Base-by-base conservation (phyloP, 2,113 vertebrate genomes). In the Eclectus roratus region DNA sequence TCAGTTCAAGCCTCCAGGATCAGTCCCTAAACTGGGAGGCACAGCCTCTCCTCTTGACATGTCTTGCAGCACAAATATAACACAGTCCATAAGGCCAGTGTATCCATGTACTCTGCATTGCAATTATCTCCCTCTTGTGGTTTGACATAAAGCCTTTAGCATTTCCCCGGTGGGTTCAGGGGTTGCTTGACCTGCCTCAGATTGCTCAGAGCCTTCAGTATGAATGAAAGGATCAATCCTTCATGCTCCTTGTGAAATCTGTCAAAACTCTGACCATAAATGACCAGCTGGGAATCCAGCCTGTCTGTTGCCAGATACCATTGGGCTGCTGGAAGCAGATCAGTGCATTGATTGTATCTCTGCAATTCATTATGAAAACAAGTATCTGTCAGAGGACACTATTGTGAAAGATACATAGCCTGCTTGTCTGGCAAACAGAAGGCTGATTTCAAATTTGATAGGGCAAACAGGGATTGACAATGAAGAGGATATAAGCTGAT, bases 21-120 rank as follows among this genome's bases (percentile, higher is more conserved):
- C n/a, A 49, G 49, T 53, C 46, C 27, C 60, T 78, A 41, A 88
- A 44, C 14, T 29, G 50, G 37, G 43, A 91, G 35, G 31, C 46
- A 66, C 0, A 0, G 37, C 11, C 28, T 81, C 35, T 82, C 50
- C 65, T 78, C 6, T 39, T 66, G 5, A 16, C 10, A 7, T 9
- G 4, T 68, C 43, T 86, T 85, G n/a, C 56, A 84, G 72, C 68
- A 68, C 24, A 56, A 66, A 80, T 19, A 44, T 27, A 27, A 31
- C 64, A 46, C 18, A 47, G 43, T 70, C 68, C 46, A 28, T 64
- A n/a, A 29, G 39, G 37, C 46, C 50, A 50, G 25, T 41, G 29
- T 52, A 41, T 85, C 61, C 12, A 63, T 0, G 10, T 58, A 35
- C 29, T 84, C 29, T 73, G 53, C 27, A 25, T 18, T 84, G 39